Evolutionary conservation across 2,888 invertebrate genomes (phyloP).

Genomic region (Rhopalosiphum nymphaeae): DNA sequence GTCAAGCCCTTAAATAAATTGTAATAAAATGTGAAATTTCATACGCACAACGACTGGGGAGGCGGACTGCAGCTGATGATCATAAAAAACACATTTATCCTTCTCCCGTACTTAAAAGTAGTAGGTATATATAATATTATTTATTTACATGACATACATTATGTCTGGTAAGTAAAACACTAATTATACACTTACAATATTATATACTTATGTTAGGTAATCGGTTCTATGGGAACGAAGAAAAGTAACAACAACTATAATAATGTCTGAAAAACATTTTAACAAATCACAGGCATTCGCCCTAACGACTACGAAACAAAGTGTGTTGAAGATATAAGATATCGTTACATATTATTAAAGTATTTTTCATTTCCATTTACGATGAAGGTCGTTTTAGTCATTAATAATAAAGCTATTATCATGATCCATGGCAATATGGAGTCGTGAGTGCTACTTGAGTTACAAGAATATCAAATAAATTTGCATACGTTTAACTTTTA

Average conservation of each 20-base stretch:
- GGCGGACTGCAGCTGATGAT: conserved; percentile 20
- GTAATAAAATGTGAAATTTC: conserved; percentile 45
- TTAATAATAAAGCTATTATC: background rate
- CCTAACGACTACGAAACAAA: background rate
- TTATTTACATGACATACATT: background rate
- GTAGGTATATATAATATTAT: background rate
- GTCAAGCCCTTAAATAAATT: background rate
- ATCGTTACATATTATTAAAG: background rate
- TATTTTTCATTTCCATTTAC: background rate
- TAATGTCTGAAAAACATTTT: conserved; percentile 20
- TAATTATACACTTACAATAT: background rate
- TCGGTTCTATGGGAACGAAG: conserved; percentile 15
- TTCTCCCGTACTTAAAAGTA: background rate
- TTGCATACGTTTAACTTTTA: background rate
- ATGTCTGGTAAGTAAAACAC: conserved; percentile 18
- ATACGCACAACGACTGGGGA: background rate
- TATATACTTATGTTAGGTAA: conserved; percentile 22
- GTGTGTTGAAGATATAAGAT: background rate
- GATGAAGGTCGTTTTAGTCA: background rate
- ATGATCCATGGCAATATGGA: background rate
- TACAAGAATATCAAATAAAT: conserved; percentile 8
- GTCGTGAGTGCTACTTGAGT: background rate
- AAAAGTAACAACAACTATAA: background rate
- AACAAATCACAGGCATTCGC: conserved; percentile 16
- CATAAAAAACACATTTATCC: conserved; percentile 43